These are phyloP conservation scores for Pammene aurita DNA, from an alignment of 2,888 invertebrate species.

Conservation along the genomic window DNA sequence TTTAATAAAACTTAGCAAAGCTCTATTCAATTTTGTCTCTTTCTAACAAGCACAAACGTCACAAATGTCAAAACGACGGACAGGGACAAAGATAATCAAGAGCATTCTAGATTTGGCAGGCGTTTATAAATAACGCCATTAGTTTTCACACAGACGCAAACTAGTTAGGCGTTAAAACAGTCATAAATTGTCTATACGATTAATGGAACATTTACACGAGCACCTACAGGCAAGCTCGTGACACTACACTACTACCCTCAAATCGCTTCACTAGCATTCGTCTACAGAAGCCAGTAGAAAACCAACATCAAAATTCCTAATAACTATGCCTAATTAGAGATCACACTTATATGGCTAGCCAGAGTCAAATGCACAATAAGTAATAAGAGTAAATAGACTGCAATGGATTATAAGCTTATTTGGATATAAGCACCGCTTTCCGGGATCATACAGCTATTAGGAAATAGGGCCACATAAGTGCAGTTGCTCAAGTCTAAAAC, in stretches of 20 bases:
- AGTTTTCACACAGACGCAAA: neutral
- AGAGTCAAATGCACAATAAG: neutral
- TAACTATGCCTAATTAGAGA: neutral
- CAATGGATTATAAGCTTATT: neutral
- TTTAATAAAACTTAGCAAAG: no score
- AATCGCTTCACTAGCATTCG: neutral
- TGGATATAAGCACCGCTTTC: conserved; percentile 6
- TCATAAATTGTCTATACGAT: conserved; percentile 15
- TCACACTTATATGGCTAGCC: neutral
- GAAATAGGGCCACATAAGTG: conserved; percentile 20
- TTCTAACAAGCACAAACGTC: no score
- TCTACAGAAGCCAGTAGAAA: neutral
- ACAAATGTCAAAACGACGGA: no score
- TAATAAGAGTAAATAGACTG: neutral
- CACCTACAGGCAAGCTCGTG: conserved; percentile 25
- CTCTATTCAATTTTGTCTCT: no score
- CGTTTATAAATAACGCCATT: no score
- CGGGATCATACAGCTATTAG: conserved; percentile 25
- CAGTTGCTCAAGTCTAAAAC: neutral
- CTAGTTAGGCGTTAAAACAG: conserved; percentile 8
- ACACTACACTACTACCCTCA: conserved; percentile 17
- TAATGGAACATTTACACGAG: conserved; percentile 20
- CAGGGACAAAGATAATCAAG: no score
- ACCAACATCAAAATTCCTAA: neutral
- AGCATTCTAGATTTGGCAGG: no score